Base-by-base conservation (phyloP, 2,113 vertebrate species). In the Morone saxatilis region DNA sequence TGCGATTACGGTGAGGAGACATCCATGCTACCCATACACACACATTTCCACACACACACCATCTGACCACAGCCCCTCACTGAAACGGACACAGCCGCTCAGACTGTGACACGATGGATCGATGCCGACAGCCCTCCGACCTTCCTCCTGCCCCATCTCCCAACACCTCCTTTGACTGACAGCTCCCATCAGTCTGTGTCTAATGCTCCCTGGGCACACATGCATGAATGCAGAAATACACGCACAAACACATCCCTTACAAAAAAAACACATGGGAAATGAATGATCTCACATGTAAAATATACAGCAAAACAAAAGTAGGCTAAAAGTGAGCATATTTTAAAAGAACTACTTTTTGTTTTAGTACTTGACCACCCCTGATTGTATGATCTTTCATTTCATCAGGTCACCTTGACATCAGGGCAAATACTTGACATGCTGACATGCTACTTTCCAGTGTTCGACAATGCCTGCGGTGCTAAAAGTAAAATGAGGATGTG, bases 151-250 rank as follows among this genome's bases (percentile, higher is more conserved):
- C 54, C 81, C 47, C 73, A 22, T 74, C 83, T 67, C 61, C 84
- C 68, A 71, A 72, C 80, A 86, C 80, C 75, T 84, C 72, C 14
- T 51, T 7, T 86, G 87, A 92, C 59, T 89, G 91, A 92, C 86
- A 84, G 71, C 82, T 87, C 71, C 61, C 81, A 84, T 84, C 85
- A 79, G 47, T 83, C 73, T 77, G 68, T 73, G 36, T 80, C 82
- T 62, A 62, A 81, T 25, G 40, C 51, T 67, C 22, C 68, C 36
- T 57, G 56, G 71, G 45, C 68, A 51, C 63, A 78, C 68, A 82
- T 25, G 56, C 60, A 11, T 36, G 7, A 14, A 25, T n/a, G 4
- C 43, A 51, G 14, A 72, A 59, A 41, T 14, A 38, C 50, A 70
- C 6, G n/a, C 74, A 71, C 9, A 31, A 12, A 69, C 9, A 31